A percentile compares a stretch with the other conserved stretches of the same genome.
phyloP scores from a whole-genome alignment of 1,140 invertebrate species.

The Chelonus insularis region DNA sequence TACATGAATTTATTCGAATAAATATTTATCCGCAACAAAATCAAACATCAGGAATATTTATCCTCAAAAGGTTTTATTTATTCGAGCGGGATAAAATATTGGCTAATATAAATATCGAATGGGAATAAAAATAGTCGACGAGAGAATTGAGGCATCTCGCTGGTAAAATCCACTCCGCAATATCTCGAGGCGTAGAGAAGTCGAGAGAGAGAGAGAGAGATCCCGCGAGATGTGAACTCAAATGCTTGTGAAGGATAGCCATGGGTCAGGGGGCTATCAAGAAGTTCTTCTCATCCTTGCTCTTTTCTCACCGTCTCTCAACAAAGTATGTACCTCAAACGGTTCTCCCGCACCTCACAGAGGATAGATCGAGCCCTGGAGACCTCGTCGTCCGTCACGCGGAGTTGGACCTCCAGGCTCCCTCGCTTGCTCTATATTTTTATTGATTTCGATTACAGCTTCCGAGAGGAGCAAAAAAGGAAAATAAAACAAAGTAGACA shows the following conservation, averaged over 20 bases:
- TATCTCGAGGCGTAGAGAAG: neutral
- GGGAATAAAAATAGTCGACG: neutral
- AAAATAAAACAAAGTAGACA: constrained; percentile 10
- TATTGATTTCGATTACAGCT: constrained; percentile 53
- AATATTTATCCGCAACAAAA: too few relatives aligned
- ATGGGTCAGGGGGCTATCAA: constrained; percentile 56
- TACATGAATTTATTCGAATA: too few relatives aligned
- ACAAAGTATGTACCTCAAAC: constrained; percentile 9
- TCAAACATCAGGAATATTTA: too few relatives aligned
- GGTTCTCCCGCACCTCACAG: constrained; percentile 20
- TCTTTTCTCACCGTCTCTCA: constrained; percentile 39
- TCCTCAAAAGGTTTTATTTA: too few relatives aligned
- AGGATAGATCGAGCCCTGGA: constrained; percentile 59
- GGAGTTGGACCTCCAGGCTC: constrained; percentile 16
- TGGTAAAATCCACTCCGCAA: neutral
- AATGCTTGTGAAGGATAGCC: constrained; percentile 53
- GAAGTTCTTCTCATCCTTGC: constrained; percentile 34
- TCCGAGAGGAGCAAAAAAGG: constrained; percentile 12
- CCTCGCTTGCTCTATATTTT: constrained; percentile 43
- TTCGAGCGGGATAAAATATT: neutral
- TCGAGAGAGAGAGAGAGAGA: neutral
- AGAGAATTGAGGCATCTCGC: constrained; percentile 2
- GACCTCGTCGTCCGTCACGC: constrained; percentile 54
- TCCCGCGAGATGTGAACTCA: constrained; percentile 22
- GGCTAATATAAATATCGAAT: constrained; percentile 4